Evolutionary conservation across 2,888 invertebrate genomes (phyloP), one percentile per base, ranked within the genome.

Genomic region (Nemurella pictetii): DNA sequence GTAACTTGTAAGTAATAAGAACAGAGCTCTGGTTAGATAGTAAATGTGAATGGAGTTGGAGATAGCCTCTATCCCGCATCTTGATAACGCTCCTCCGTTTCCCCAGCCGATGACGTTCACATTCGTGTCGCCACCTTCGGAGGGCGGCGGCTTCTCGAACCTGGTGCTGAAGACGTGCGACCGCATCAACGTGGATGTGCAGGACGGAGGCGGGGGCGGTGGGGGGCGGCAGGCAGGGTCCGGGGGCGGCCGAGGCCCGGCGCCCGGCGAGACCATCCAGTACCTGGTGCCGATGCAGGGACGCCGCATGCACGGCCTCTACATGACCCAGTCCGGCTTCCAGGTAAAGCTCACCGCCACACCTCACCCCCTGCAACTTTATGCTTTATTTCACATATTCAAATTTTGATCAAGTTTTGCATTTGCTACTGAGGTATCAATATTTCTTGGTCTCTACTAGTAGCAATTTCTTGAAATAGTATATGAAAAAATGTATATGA

Each of bases 101-200:
- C 55, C 89, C 80, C 90, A 91, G 86, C 91, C 91, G n/a, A 88
- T 91, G 84, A 90, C 91, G 28, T 89, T 91, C 55, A 89, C 91
- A 20, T 89, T 90, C 84, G 87, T 90, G 78, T 89, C 89, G 85
- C 87, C 89, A 28, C 86, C 88, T 0, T 80, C 85, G n/a, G 36
- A 83, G 9, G 84, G 77, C 7, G 83, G 87, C n/a, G 86, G 86
- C 20, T 85, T 87, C 83, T 84, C 86, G n/a, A 87, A 87, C 80
- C 84, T 87, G 32, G 84, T 88, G 30, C 85, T 87, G 85, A 87
- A 87, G 75, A 30, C 86, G 72, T 85, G 85, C 4, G 84, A 84
- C 15, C 86, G 85, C 26, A 85, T 87, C 20, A 87, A 87, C 78
- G 32, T 87, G 78, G 87, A 87, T 55, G 84, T 86, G 26, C 84